Base-by-base conservation (phyloP, 2,888 invertebrate species). In the Macrophya alboannulata region DNA sequence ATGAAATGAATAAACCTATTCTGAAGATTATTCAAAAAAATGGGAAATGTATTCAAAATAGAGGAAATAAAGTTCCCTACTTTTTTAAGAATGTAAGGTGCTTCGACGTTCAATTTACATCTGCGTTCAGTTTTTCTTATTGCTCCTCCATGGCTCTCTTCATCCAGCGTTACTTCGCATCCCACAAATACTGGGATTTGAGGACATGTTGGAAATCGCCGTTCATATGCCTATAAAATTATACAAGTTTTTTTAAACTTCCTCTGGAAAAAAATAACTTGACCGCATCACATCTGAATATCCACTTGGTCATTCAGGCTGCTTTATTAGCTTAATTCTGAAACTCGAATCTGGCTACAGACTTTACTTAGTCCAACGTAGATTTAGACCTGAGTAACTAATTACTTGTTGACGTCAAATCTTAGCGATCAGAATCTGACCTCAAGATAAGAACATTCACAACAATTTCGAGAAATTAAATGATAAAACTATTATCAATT, bases 151-250 rank as follows among this genome's bases (percentile, higher is more conserved):
- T 96, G 95, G 86, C 96, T 95, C 91, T 96, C 96, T 91, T 95
- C 96, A 92, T 99, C 98, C 79, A 96, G 95, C 5, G 96, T 95
- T 87, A 98, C 96, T 89, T 97, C 96, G 92, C 98, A 98, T 82
- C 98, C 98, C 62, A 98, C 95, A 91, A 99, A 98, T 87, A 99
- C 98, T 51, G 99, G 99, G 92, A 99, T 99, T 95, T 98, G 97
- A 43, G 98, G 97, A 92, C 99, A 99, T 86, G 96, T 97, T 31
- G 99, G 99, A 94, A 99, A 99, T 88, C 99, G 96, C 91, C 97
- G 96, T 94, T 99, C 98, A 94, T 99, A 99, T 6, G 99, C 99
- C 98, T 99, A 94, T 91, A 91, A 92, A 91, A 87, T 55, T 85
- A 85, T 88, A 85, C 86, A 25, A 37, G 12, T 12, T 62, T 17